Percentiles rank a stretch among this genome's conserved stretches.
Evolutionary conservation across 2,888 invertebrate species (phyloP).

Genomic region (Drosophila mayaguana): DNA sequence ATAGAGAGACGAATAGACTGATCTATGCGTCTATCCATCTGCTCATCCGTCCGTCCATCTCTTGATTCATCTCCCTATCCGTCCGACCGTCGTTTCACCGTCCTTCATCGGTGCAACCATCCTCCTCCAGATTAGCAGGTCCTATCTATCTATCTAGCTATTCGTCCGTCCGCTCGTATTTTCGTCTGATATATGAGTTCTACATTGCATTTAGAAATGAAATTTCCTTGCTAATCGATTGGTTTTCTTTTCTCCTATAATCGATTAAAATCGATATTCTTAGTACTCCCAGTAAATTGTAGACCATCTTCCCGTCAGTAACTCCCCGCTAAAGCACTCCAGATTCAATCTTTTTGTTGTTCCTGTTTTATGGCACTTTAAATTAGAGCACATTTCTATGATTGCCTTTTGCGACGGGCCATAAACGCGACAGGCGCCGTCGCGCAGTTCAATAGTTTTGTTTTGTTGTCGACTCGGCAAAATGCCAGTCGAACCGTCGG

Average conservation of each 20-base stretch:
- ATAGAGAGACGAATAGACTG: no score
- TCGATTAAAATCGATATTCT: background rate
- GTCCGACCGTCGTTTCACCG: no score
- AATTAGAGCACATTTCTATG: slow-evolving; percentile 79
- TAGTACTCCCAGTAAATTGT: background rate
- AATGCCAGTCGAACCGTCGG: slow-evolving; percentile 55
- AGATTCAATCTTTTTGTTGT: slow-evolving; percentile 17
- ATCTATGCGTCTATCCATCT: no score
- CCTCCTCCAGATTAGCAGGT: no score
- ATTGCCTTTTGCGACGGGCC: slow-evolving; percentile 66
- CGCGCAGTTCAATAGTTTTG: slow-evolving; percentile 72
- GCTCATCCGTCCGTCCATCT: no score
- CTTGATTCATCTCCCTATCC: no score
- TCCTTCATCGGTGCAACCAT: no score
- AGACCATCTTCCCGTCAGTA: background rate
- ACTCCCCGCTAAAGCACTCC: background rate
- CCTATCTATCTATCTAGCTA: background rate
- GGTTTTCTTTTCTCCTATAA: background rate
- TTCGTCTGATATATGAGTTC: background rate
- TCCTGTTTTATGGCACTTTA: slow-evolving; percentile 68
- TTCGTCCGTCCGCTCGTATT: background rate
- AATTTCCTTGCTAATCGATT: background rate
- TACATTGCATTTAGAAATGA: background rate
- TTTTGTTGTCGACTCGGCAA: slow-evolving; percentile 76
- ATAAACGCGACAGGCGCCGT: slow-evolving; percentile 78